A percentile compares a stretch with the other conserved stretches of the same genome.
Evolutionary conservation across 2,797 vertebrate species (phyloP).

Genomic region (Mycteria americana): DNA sequence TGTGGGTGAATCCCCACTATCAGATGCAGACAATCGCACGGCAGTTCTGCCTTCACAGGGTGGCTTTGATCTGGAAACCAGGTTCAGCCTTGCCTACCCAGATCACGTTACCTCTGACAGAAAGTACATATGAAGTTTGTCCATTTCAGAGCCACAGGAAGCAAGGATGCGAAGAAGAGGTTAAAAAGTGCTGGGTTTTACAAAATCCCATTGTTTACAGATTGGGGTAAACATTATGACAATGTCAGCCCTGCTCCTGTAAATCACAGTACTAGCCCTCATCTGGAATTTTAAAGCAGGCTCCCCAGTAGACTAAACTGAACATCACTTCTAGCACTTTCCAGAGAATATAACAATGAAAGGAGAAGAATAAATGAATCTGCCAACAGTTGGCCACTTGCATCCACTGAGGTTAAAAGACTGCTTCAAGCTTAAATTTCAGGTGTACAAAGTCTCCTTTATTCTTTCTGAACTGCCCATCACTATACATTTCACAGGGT

Average conservation of each 20-base stretch:
- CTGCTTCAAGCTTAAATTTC: neutral
- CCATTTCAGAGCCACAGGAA: neutral
- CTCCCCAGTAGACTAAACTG: neutral
- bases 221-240: neutral
- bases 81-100: neutral
- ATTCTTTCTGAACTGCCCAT: neutral
- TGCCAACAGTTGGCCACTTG: neutral
- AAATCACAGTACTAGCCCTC: neutral
- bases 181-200: neutral
- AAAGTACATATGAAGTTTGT: neutral
- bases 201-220: neutral
- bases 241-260: neutral
- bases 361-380: neutral
- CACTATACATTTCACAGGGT: neutral
- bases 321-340: neutral
- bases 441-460: neutral
- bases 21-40: accelerated
- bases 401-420: neutral
- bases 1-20: too few species aligned
- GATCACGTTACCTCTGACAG: neutral
- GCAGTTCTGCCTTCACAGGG: neutral
- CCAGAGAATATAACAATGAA: neutral
- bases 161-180: neutral
- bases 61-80: neutral
- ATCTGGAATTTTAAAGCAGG: neutral